Evolutionary conservation across 2,888 invertebrate species (phyloP), one percentile per base, ranked within the genome.

Genomic region (Coenonympha arcania): DNA sequence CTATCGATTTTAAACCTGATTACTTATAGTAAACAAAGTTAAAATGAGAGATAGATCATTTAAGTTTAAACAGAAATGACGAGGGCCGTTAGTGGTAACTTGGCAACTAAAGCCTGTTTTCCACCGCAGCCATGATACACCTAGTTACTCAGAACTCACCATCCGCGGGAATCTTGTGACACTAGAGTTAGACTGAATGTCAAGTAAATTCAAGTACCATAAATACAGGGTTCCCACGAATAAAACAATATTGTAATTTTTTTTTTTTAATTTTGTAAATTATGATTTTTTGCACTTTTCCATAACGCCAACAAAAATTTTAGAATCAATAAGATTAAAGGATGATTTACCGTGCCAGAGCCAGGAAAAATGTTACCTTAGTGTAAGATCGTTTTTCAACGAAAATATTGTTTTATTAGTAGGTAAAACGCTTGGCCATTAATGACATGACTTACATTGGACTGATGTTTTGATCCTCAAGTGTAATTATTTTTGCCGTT

Each of bases 131-230:
- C 39, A 50, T 45, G 24, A 6, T 26, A 13, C n/a, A n/a, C n/a
- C n/a, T n/a, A n/a, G n/a, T 19, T 15, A 39, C 24, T 39, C 22
- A 18, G 28, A n/a, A n/a, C n/a, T n/a, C 16, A 37, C 13, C 28
- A 37, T 37, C 18, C 15, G 39, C 28, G 34, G 48, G 31, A 22
- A 31, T 15, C 45, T 34, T 20, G 51, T 43, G 30, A 31, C 42
- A 40, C 49, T 52, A 46, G 31, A 47, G 49, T 40, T 52, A 46
- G 31, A 47, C 50, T 40, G 26, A 52, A 50, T 43, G 43, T 52
- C 42, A 43, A 45, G 41, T 39, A 31, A 19, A 28, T 42, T 37
- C 42, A 31, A 19, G 20, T 43, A 43, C 43, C 22, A 20, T 33
- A 20, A 20, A 43, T 2, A 15, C 33, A 43, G 43, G 43, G 43